Conservation (phyloP, 1,140 invertebrate species). For the Psix sp. region DNA sequence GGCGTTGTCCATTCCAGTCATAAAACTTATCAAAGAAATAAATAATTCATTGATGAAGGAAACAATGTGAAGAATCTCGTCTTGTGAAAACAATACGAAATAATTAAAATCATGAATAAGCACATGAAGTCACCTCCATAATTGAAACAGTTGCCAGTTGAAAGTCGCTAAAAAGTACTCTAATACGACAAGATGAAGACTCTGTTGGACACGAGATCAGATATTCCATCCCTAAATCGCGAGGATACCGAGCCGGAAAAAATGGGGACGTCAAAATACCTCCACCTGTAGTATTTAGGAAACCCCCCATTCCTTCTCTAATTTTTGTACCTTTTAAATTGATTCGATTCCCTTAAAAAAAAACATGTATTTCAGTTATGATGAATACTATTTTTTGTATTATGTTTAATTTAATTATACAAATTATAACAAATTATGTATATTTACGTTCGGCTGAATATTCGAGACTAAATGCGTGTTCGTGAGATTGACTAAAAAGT, state of each 20-base stretch:
- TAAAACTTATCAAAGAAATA: constrained; percentile 77
- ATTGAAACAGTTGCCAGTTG: constrained; percentile 82
- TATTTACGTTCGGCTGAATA: constrained; percentile 82
- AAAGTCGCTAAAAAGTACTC: constrained; percentile 84
- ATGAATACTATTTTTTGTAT: background rate
- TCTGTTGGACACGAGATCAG: constrained; percentile 79
- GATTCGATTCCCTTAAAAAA: constrained; percentile 80
- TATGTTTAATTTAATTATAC: background rate
- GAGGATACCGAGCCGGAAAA: constrained; percentile 83
- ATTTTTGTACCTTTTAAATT: constrained; percentile 77
- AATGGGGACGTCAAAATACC: constrained; percentile 81
- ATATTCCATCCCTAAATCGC: constrained; percentile 83
- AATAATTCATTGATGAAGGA: constrained; percentile 1
- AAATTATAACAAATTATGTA: constrained; percentile 19
- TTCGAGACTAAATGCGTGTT: constrained; percentile 82
- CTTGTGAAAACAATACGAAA: too few relatives aligned
- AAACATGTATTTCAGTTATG: background rate
- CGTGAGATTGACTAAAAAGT: constrained; percentile 80
- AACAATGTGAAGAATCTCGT: too few relatives aligned
- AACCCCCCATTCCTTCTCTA: constrained; percentile 66
- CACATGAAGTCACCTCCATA: constrained; percentile 83
- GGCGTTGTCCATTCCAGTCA: constrained; percentile 82
- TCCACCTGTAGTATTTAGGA: constrained; percentile 70
- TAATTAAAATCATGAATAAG: too few relatives aligned
- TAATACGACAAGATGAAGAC: constrained; percentile 78